phyloP scores from a whole-genome alignment of 2,113 vertebrate genomes.

The Chaenocephalus aceratus region DNA sequence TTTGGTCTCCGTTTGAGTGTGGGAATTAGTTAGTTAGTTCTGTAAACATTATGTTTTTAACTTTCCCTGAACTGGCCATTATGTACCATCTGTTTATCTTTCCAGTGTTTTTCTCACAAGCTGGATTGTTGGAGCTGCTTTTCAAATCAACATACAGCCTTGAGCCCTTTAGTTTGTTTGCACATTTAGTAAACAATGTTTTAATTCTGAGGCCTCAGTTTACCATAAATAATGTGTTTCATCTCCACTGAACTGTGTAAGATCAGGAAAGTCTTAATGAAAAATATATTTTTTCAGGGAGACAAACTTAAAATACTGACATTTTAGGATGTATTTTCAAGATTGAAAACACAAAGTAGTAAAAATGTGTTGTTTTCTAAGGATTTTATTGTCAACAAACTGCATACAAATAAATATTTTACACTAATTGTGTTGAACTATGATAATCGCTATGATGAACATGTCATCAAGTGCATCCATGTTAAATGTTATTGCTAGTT shows the following conservation, averaged over 20 bases:
- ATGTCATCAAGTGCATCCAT: too few species aligned
- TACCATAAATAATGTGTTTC: background rate
- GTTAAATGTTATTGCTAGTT: too few species aligned
- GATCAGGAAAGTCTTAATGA: background rate
- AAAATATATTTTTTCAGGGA: background rate
- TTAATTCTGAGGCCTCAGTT: background rate
- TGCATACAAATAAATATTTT: too few species aligned
- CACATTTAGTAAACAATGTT: constrained; percentile 42
- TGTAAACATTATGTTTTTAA: constrained; percentile 4
- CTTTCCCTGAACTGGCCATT: constrained; percentile 5
- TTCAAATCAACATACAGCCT: background rate
- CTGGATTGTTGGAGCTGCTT: background rate
- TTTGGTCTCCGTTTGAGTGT: too few species aligned
- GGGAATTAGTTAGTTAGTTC: background rate
- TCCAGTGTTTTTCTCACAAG: constrained; percentile 22
- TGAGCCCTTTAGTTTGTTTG: constrained; percentile 29
- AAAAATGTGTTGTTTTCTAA: too few species aligned
- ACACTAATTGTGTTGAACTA: too few species aligned
- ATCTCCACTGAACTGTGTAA: constrained; percentile 6
- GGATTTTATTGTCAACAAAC: too few species aligned
- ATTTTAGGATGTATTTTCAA: background rate
- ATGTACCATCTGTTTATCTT: constrained; percentile 45
- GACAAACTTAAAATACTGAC: background rate
- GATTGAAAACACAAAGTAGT: background rate
- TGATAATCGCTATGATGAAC: too few species aligned